Evolutionary conservation across 2,888 invertebrate species (phyloP).

Genomic region (Drosophila quasianomalipes): DNA sequence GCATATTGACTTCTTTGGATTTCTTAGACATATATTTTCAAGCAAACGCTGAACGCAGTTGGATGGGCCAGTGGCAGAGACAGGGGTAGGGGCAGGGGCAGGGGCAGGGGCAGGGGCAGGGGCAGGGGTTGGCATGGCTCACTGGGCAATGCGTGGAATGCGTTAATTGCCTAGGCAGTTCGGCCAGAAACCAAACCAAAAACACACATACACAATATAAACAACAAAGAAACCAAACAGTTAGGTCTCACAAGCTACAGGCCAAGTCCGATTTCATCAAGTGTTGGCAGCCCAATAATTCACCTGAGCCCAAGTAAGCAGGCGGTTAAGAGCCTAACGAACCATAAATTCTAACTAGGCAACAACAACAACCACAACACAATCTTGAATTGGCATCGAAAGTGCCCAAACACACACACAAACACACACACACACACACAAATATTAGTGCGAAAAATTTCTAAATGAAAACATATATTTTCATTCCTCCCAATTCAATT

Average conservation of each 20-base stretch:
- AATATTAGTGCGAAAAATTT: slow-evolving; percentile 61
- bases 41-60: slow-evolving; percentile 9
- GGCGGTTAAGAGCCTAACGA: slow-evolving; percentile 53
- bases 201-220: slow-evolving; percentile 1
- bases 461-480: slow-evolving; percentile 62
- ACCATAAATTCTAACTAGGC: slow-evolving; percentile 57
- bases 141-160: slow-evolving; percentile 68
- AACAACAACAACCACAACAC: slow-evolving; percentile 17
- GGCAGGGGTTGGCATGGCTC: slow-evolving; percentile 36
- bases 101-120: background rate
- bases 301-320: slow-evolving; percentile 27
- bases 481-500: slow-evolving; percentile 55
- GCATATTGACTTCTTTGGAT: background rate
- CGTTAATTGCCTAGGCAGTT: slow-evolving; percentile 71
- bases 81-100: background rate
- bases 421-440: slow-evolving; percentile 4
- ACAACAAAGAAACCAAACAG: slow-evolving; percentile 31
- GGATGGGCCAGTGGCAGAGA: background rate
- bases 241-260: slow-evolving; percentile 39
- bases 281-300: slow-evolving; percentile 64
- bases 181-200: slow-evolving; percentile 51
- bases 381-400: slow-evolving; percentile 46
- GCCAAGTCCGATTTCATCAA: slow-evolving; percentile 46
- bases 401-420: slow-evolving; percentile 34
- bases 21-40: slow-evolving; percentile 9